Evolutionary conservation across 30 jellyfish, hydroid and myxozoan genomes (phyloP), one percentile per base, ranked within the genome.

Genomic region (Chrysaora quinquecirrha): DNA sequence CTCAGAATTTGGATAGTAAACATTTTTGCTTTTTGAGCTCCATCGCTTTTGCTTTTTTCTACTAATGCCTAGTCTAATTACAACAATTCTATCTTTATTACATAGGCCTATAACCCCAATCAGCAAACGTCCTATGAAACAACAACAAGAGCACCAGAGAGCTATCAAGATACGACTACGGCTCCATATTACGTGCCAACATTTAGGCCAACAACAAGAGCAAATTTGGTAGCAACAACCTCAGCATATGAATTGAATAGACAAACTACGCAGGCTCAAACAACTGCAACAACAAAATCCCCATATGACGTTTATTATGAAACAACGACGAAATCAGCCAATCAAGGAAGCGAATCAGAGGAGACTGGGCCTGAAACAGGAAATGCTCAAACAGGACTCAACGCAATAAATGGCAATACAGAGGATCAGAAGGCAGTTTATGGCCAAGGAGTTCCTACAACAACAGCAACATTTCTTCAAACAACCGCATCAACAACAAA

Each of bases 41-140:
- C n/a, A n/a, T n/a, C n/a, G n/a, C n/a, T n/a, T n/a, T n/a, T n/a
- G n/a, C n/a, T n/a, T n/a, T n/a, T n/a, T n/a, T n/a, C n/a, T n/a
- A n/a, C n/a, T n/a, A n/a, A n/a, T n/a, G n/a, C n/a, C n/a, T n/a
- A n/a, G n/a, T n/a, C n/a, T n/a, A n/a, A n/a, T n/a, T n/a, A n/a
- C n/a, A n/a, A n/a, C n/a, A n/a, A n/a, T n/a, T n/a, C n/a, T n/a
- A n/a, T n/a, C n/a, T n/a, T n/a, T n/a, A n/a, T n/a, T n/a, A 38
- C 19, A 4, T 28, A 80, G 90, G 90, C 50, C 1, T 80, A 80
- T 52, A 34, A 82, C 27, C 85, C 92, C 11, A 82, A 82, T 46
- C 73, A 48, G 32, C 66, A 82, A 63, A 46, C 35, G 23, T n/a
- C n/a, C n/a, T n/a, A n/a, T n/a, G n/a, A n/a, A n/a, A n/a, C n/a